These are phyloP conservation scores for Platanista minor DNA, from an alignment of 2,113 vertebrate genomes.

Conservation along the genomic window DNA sequence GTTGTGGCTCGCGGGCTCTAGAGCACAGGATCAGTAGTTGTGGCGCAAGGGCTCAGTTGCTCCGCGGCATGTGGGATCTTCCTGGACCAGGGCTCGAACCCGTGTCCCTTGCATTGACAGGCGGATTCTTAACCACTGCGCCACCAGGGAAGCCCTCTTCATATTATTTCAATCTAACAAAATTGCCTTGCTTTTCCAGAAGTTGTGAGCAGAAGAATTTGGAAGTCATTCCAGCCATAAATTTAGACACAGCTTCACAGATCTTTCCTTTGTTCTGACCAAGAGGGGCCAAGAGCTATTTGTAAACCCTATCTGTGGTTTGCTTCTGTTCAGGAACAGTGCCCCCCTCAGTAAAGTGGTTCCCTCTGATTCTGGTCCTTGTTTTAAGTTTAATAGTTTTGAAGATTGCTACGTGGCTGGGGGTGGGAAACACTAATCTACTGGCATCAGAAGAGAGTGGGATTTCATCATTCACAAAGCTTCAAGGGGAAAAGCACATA, in stretches of 20 bases:
- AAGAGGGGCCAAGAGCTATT: neutral
- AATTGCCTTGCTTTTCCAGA: neutral
- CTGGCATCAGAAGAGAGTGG: neutral
- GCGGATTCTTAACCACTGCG: accelerated
- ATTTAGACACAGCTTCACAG: neutral
- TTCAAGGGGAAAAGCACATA: neutral
- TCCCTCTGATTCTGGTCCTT: neutral
- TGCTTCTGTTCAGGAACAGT: neutral
- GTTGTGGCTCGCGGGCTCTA: no score
- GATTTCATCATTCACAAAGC: neutral
- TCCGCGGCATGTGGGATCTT: no score
- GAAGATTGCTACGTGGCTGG: neutral
- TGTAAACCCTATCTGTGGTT: neutral
- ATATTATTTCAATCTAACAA: neutral
- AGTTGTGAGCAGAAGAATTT: neutral
- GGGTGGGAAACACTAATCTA: neutral
- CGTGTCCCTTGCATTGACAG: no score
- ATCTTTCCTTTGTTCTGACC: constrained; percentile 7
- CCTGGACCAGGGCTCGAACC: no score
- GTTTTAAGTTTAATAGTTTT: neutral
- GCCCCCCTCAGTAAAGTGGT: neutral
- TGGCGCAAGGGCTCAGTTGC: no score
- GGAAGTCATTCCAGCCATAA: neutral
- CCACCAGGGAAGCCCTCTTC: neutral
- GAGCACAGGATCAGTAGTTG: no score